Percentiles rank a stretch among this genome's conserved stretches.
These are phyloP conservation scores for Condylostylus longicornis DNA, from an alignment of 1,140 invertebrate genomes.

Conservation along the genomic window DNA sequence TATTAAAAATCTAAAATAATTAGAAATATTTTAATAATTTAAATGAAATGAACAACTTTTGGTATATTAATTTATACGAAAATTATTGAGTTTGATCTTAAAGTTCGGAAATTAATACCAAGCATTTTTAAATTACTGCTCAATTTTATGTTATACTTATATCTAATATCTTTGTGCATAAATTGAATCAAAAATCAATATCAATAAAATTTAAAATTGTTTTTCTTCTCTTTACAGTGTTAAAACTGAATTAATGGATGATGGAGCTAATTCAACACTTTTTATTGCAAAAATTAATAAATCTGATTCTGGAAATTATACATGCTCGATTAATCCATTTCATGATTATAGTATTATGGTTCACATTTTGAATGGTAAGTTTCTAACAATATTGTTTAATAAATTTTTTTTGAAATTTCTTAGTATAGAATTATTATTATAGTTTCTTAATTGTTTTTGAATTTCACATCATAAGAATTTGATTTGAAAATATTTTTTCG, in stretches of 20 bases:
- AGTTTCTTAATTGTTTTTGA: too few species aligned
- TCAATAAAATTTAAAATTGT: background rate
- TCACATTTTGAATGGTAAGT: constrained; percentile 56
- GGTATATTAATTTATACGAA: too few species aligned
- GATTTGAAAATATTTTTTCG: too few species aligned
- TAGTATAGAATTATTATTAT: too few species aligned
- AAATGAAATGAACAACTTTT: background rate
- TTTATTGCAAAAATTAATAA: constrained; percentile 57
- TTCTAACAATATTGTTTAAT: too few species aligned
- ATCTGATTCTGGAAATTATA: constrained; percentile 63
- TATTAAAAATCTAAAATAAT: background rate
- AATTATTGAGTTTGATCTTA: too few species aligned
- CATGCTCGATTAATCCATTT: constrained; percentile 50
- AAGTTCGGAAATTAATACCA: background rate
- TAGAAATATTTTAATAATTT: background rate
- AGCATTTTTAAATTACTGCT: background rate
- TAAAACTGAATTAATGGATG: constrained; percentile 57
- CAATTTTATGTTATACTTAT: too few species aligned
- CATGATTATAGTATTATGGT: constrained; percentile 50
- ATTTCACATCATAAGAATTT: too few species aligned
- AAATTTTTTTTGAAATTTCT: too few species aligned
- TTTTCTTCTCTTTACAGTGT: constrained; percentile 39
- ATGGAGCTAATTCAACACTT: constrained; percentile 57
- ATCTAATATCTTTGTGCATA: too few species aligned
- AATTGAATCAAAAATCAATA: background rate